A percentile compares a stretch with the other conserved stretches of the same genome.
Conservation (phyloP, 2,888 invertebrate genomes). For the Poecilobothrus nobilitatus region DNA sequence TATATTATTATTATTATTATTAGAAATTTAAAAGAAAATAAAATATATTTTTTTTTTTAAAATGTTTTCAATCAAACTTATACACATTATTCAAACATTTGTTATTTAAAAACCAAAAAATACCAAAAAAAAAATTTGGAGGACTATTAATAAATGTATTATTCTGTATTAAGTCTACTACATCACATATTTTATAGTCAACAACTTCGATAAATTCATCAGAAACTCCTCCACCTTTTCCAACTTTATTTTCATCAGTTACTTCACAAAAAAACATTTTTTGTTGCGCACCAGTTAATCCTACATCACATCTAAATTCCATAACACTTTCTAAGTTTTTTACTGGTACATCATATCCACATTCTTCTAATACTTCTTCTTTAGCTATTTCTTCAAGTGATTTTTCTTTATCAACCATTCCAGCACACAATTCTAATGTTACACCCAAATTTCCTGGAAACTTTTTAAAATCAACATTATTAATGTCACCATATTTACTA, state of each 20-base stretch:
- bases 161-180: constrained; percentile 51
- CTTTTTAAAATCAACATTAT: constrained; percentile 52
- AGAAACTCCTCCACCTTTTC: constrained; percentile 68
- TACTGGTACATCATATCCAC: constrained; percentile 78
- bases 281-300: constrained; percentile 67
- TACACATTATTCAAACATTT: constrained; percentile 32
- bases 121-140: constrained; percentile 66
- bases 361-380: constrained; percentile 83
- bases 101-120: constrained; percentile 71
- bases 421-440: constrained; percentile 89
- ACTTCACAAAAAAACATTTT: constrained; percentile 86
- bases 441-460: constrained; percentile 66
- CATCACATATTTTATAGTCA: constrained; percentile 68
- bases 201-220: constrained; percentile 87
- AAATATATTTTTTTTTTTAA: too few relatives aligned
- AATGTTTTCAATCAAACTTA: too few relatives aligned
- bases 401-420: constrained; percentile 79
- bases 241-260: constrained; percentile 68
- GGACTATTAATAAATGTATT: constrained; percentile 57
- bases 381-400: constrained; percentile 67
- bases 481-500: constrained; percentile 45
- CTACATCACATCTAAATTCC: constrained; percentile 63
- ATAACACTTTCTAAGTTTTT: constrained; percentile 56
- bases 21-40: too few relatives aligned
- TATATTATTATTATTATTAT: too few relatives aligned